Evolutionary conservation across 2,888 invertebrate species (phyloP), one percentile per base, ranked within the genome.

Genomic region (Cephonodes hylas): DNA sequence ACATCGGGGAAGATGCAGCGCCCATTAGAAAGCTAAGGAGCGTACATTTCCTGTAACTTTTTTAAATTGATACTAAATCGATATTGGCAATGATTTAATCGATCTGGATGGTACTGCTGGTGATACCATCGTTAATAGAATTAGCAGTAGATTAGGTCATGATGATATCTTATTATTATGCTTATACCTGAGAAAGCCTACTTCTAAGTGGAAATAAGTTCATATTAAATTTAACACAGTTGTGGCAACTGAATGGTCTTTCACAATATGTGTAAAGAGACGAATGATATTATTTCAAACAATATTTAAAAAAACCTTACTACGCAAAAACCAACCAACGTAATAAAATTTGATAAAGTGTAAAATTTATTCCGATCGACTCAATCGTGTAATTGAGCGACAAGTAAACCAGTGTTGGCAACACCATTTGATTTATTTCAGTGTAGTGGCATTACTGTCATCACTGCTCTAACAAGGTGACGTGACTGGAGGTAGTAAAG

Each of bases 401-500:
- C 31, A 31, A 53, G 31, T 53, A 53, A 53, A 31, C 18, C 15
- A 53, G 31, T 53, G 53, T 27, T 31, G 31, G 3, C 4, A 53
- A 53, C 31, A 53, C 53, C 27, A 18, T 18, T 10, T 18, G 53
- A 27, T 53, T 53, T 27, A 53, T 31, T 53, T 53, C 31, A 53
- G 27, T 53, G 27, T n/a, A 38, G 38, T n/a, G 27, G 18, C 31
- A 53, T 65, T 67, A 70, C 64, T 71, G 67, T 72, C 70, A 67
- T 69, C 66, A 27, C 62, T 66, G 59, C n/a, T 27, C 63, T 69
- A 72, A 72, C 72, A 73, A 74, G 68, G 66, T 80, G 72, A 76
- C 83, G 80, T 83, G 84, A 78, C 81, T 76, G 62, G 64, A 65
- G 67, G 69, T 73, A 75, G 73, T 85, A 79, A 82, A 81, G 72